Conservation (phyloP, 2,888 invertebrate genomes). For the Agrochola circellaris region DNA sequence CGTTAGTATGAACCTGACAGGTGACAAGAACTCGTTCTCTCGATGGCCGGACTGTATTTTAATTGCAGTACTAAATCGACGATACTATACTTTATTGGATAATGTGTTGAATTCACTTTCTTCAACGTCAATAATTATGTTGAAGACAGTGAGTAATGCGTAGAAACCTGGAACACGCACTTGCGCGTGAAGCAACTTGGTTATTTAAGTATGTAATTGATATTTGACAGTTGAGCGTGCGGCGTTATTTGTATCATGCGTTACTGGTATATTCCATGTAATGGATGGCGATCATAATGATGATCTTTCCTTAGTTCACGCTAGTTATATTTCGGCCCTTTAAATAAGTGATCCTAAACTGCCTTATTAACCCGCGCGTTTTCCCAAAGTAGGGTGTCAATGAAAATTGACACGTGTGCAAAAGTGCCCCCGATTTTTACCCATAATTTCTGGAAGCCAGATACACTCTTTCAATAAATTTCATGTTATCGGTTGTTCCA, state of each 20-base stretch:
- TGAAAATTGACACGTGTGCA: neutral
- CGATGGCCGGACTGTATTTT: neutral
- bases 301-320: too few relatives aligned
- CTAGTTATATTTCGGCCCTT: neutral
- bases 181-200: conserved; percentile 31
- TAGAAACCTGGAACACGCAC: conserved; percentile 45
- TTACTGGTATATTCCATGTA: neutral
- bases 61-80: neutral
- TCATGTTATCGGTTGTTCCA: too few relatives aligned
- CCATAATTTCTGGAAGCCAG: neutral
- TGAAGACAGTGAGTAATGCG: conserved; percentile 39
- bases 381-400: neutral
- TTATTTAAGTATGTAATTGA: conserved; percentile 19
- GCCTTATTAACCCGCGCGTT: neutral
- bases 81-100: neutral
- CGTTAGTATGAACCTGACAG: too few relatives aligned
- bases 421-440: neutral
- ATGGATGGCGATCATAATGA: too few relatives aligned
- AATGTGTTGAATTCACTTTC: conserved; percentile 34
- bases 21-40: too few relatives aligned
- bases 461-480: too few relatives aligned
- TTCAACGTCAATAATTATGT: conserved; percentile 10
- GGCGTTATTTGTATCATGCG: neutral
- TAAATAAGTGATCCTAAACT: neutral
- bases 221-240: conserved; percentile 31